These are phyloP conservation scores for Uropsilus gracilis DNA, from an alignment of 2,113 vertebrate genomes.

Conservation along the genomic window DNA sequence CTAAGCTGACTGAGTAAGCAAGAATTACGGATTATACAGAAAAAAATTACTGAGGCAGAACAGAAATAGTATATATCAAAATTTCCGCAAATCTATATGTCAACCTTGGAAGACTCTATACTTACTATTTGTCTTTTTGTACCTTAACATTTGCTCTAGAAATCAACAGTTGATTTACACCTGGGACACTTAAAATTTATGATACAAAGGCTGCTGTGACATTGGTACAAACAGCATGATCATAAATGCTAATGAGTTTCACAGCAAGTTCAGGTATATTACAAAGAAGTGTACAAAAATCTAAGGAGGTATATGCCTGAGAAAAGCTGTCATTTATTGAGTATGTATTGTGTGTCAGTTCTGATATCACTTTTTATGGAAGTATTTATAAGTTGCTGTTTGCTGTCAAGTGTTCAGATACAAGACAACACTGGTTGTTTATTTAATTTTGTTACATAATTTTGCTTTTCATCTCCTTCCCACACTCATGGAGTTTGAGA, in stretches of 20 bases:
- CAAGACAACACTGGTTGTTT: conserved; percentile 39
- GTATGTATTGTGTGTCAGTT: neutral
- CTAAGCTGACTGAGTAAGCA: neutral
- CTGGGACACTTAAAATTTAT: neutral
- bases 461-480: conserved; percentile 28
- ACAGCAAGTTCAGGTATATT: neutral
- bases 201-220: neutral
- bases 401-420: conserved; percentile 31
- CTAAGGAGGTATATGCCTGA: neutral
- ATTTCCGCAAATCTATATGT: neutral
- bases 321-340: conserved; percentile 7
- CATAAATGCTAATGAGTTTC: neutral
- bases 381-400: neutral
- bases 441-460: conserved; percentile 54
- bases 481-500: conserved; percentile 43
- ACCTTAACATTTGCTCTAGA: neutral
- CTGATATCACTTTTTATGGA: conserved; percentile 37
- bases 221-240: neutral
- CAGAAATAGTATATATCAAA: conserved; percentile 1
- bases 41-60: neutral
- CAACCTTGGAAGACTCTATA: neutral
- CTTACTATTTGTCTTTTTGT: conserved; percentile 8
- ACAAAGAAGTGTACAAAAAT: conserved; percentile 29
- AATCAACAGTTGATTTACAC: conserved; percentile 18
- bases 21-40: neutral